These are phyloP conservation scores for Epizoanthus illoricatus DNA, from an alignment of 92 coral and sea anemone species.

Conservation along the genomic window DNA sequence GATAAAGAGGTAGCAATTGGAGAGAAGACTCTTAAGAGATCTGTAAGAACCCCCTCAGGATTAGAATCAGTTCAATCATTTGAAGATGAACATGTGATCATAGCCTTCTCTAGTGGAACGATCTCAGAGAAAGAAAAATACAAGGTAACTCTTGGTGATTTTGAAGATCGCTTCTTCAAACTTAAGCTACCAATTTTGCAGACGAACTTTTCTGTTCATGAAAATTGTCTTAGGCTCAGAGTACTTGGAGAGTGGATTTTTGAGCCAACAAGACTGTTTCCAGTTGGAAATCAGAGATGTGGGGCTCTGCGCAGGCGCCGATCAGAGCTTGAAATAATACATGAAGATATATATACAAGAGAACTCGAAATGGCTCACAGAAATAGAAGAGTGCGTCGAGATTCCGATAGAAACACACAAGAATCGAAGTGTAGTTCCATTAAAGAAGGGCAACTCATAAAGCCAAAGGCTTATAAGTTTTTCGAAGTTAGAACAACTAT, in stretches of 20 bases:
- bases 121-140: conserved; percentile 81
- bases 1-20: conserved; percentile 56
- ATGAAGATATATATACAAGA: conserved; percentile 74
- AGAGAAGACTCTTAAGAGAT: conserved; percentile 80
- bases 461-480: conserved; percentile 34
- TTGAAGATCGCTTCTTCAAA: conserved; percentile 92
- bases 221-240: conserved; percentile 72
- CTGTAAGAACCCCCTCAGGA: conserved; percentile 93
- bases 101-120: conserved; percentile 88
- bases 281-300: conserved; percentile 67
- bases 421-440: conserved; percentile 20
- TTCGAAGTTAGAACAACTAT: conserved; percentile 50
- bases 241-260: conserved; percentile 63
- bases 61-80: conserved; percentile 80
- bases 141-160: conserved; percentile 86
- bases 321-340: conserved; percentile 55
- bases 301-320: conserved; percentile 73
- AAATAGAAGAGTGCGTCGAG: conserved; percentile 36
- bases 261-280: conserved; percentile 58
- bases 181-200: conserved; percentile 82
- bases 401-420: conserved; percentile 25
- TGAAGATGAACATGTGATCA: conserved; percentile 55
- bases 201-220: conserved; percentile 66
- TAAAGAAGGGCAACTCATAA: conserved; percentile 31
- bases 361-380: conserved; percentile 68